phyloP scores from a whole-genome alignment of 2,797 vertebrate genomes.

The Tolypeutes matacus region DNA sequence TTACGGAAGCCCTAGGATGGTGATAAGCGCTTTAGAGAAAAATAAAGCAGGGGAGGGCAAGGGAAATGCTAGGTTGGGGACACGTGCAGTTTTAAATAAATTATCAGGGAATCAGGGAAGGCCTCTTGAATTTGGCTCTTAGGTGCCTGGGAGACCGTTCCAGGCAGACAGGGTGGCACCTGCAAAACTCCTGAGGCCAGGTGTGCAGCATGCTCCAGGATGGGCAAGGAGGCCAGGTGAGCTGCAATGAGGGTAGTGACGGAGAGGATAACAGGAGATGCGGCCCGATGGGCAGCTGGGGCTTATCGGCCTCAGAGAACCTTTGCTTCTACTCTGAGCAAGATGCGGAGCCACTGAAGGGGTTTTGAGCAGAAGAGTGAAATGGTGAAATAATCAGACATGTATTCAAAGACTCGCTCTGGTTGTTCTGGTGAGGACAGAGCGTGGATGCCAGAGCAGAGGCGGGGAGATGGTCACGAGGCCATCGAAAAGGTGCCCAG shows the following conservation, averaged over 20 bases:
- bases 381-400: background rate
- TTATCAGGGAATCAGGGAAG: background rate
- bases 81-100: accelerated
- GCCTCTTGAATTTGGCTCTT: no score
- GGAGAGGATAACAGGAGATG: background rate
- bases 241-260: background rate
- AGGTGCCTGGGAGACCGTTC: background rate
- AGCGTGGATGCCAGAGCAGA: background rate
- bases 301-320: background rate
- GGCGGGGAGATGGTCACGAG: background rate
- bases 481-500: background rate
- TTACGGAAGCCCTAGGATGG: background rate
- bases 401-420: background rate
- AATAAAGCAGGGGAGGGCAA: background rate
- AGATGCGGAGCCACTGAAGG: background rate
- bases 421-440: background rate
- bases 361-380: background rate
- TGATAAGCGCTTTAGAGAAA: background rate
- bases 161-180: background rate
- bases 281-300: no score
- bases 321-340: background rate
- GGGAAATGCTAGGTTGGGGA: background rate
- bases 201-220: background rate
- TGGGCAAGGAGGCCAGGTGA: background rate
- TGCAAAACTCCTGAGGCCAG: background rate